phyloP scores from a whole-genome alignment of 1,140 invertebrate genomes.

The Cyclina sinensis region DNA sequence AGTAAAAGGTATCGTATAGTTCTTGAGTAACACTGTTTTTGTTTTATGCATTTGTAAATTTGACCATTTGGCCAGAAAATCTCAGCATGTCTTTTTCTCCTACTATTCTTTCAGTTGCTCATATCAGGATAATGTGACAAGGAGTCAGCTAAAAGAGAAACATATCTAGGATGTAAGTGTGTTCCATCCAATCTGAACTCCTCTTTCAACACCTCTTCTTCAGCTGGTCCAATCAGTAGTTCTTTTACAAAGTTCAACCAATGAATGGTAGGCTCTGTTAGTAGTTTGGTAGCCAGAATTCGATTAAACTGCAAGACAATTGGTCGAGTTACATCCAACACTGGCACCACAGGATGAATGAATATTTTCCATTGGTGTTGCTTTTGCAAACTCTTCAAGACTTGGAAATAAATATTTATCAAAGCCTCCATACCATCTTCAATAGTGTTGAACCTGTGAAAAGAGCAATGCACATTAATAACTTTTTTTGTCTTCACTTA shows the following conservation, averaged over 20 bases:
- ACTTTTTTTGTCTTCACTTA: too few species aligned
- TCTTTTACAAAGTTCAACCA: slow-evolving; percentile 66
- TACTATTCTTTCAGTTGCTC: neutral
- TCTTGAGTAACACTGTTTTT: too few species aligned
- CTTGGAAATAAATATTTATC: slow-evolving; percentile 48
- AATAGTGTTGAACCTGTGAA: slow-evolving; percentile 58
- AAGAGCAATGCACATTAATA: neutral
- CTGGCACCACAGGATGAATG: slow-evolving; percentile 57
- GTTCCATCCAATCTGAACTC: slow-evolving; percentile 59
- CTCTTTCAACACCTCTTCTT: slow-evolving; percentile 41
- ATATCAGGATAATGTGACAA: slow-evolving; percentile 15
- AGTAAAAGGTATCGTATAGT: too few species aligned
- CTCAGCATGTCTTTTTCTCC: too few species aligned
- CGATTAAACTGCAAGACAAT: slow-evolving; percentile 65
- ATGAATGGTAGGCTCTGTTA: slow-evolving; percentile 48
- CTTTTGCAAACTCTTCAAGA: slow-evolving; percentile 24
- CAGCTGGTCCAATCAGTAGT: slow-evolving; percentile 11
- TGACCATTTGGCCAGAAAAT: too few species aligned
- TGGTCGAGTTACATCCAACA: slow-evolving; percentile 57
- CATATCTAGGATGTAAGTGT: slow-evolving; percentile 57
- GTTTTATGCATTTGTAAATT: too few species aligned
- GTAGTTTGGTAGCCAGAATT: slow-evolving; percentile 47
- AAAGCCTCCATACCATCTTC: slow-evolving; percentile 64
- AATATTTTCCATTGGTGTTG: slow-evolving; percentile 53
- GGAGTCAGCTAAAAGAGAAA: neutral